phyloP scores from a whole-genome alignment of 2,113 vertebrate species.

The Phoxinus phoxinus region DNA sequence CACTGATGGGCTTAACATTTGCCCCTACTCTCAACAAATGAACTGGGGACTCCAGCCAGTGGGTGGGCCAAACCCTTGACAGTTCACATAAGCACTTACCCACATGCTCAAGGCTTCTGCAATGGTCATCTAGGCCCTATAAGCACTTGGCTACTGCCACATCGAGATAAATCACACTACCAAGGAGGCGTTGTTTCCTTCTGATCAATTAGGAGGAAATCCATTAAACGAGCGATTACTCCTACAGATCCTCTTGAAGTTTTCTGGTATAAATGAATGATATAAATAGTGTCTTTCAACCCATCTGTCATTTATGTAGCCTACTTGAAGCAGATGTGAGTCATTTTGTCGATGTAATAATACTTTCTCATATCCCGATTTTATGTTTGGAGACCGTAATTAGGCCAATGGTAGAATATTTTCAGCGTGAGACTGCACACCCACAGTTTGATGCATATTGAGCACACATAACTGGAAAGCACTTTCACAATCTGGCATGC shows the following conservation, averaged over 20 bases:
- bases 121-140: slow-evolving; percentile 69
- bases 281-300: background rate
- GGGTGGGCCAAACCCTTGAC: slow-evolving; percentile 53
- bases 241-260: slow-evolving; percentile 13
- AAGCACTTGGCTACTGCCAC: slow-evolving; percentile 66
- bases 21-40: slow-evolving; percentile 35
- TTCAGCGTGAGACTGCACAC: background rate
- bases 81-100: slow-evolving; percentile 39
- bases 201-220: slow-evolving; percentile 4
- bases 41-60: slow-evolving; percentile 9
- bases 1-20: slow-evolving; percentile 60
- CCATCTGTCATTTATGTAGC: background rate
- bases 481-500: slow-evolving; percentile 5
- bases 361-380: slow-evolving; percentile 5
- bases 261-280: background rate
- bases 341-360: background rate
- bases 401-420: background rate
- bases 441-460: background rate
- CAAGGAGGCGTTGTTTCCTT: slow-evolving; percentile 64
- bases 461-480: background rate
- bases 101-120: slow-evolving; percentile 64
- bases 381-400: background rate
- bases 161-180: slow-evolving; percentile 70
- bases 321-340: background rate
- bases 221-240: slow-evolving; percentile 49